Percentiles rank a stretch among this genome's conserved stretches.
Evolutionary conservation across 2,888 invertebrate species (phyloP).

Genomic region (Tridacna crocea): DNA sequence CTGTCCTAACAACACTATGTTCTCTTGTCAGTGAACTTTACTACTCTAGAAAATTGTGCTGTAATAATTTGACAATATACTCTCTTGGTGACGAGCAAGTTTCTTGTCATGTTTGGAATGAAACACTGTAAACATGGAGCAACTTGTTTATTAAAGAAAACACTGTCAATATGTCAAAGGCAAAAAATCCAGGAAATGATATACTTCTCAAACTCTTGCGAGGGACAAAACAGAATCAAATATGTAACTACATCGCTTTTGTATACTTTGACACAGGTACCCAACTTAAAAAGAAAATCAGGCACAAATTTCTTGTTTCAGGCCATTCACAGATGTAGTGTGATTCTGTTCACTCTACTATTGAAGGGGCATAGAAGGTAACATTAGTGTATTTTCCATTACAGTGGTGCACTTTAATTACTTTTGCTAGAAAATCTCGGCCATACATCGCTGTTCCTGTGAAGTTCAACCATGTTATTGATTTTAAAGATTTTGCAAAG

Average conservation of each 20-base stretch:
- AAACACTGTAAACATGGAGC: slow-evolving; percentile 33
- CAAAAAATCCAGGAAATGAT: slow-evolving; percentile 31
- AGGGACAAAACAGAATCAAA: slow-evolving; percentile 51
- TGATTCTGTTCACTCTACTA: slow-evolving; percentile 49
- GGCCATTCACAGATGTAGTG: slow-evolving; percentile 57
- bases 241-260: slow-evolving; percentile 39
- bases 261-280: slow-evolving; percentile 3
- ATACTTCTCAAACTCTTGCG: slow-evolving; percentile 41
- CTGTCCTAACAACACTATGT: slow-evolving; percentile 38
- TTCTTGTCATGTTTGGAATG: slow-evolving; percentile 21
- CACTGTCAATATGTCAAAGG: slow-evolving; percentile 13
- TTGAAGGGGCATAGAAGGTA: slow-evolving; percentile 43
- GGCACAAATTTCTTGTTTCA: slow-evolving; percentile 43
- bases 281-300: slow-evolving; percentile 17
- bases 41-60: slow-evolving; percentile 45
- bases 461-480: slow-evolving; percentile 33
- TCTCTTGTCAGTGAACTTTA: slow-evolving; percentile 43
- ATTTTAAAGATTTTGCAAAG: slow-evolving; percentile 22
- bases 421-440: slow-evolving; percentile 42
- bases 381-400: slow-evolving; percentile 44
- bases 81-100: slow-evolving; percentile 25
- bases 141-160: slow-evolving; percentile 23
- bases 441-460: slow-evolving; percentile 55
- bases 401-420: slow-evolving; percentile 46
- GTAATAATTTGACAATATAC: slow-evolving; percentile 45